A percentile compares a stretch with the other conserved stretches of the same genome.
phyloP scores from a whole-genome alignment of 2,888 invertebrate genomes.

The Sylvicola fuscatus region DNA sequence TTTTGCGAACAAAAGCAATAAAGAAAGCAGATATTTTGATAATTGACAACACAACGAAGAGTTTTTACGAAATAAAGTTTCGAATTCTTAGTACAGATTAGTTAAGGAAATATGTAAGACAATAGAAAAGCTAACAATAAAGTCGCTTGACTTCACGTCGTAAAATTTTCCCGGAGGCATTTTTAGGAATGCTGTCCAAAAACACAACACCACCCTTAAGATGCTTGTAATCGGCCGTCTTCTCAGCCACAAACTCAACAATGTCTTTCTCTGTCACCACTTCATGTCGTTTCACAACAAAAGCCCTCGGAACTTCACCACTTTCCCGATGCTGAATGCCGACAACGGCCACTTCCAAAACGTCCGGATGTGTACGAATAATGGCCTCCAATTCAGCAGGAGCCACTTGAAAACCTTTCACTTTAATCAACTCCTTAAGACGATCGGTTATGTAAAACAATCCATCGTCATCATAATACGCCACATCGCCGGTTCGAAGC shows the following conservation, averaged over 20 bases:
- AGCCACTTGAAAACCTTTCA: slow-evolving; percentile 42
- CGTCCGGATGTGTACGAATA: slow-evolving; percentile 62
- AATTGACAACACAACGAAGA: no score
- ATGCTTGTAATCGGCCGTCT: slow-evolving; percentile 57
- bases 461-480: slow-evolving; percentile 35
- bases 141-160: background rate
- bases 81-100: no score
- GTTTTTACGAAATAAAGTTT: no score
- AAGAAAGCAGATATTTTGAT: no score
- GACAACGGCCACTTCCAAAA: slow-evolving; percentile 43
- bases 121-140: background rate
- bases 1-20: no score
- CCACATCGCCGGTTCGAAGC: slow-evolving; percentile 45
- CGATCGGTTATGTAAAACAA: slow-evolving; percentile 42
- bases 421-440: slow-evolving; percentile 54
- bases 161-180: slow-evolving; percentile 50
- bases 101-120: no score
- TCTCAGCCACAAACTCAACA: slow-evolving; percentile 33
- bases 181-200: slow-evolving; percentile 51
- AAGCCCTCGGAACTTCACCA: slow-evolving; percentile 54
- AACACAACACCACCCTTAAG: slow-evolving; percentile 44
- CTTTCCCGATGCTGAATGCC: slow-evolving; percentile 39
- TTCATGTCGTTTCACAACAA: slow-evolving; percentile 32
- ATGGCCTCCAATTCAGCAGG: slow-evolving; percentile 39
- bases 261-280: slow-evolving; percentile 27